phyloP scores from a whole-genome alignment of 2,797 vertebrate genomes.

The Anguilla marmorata region DNA sequence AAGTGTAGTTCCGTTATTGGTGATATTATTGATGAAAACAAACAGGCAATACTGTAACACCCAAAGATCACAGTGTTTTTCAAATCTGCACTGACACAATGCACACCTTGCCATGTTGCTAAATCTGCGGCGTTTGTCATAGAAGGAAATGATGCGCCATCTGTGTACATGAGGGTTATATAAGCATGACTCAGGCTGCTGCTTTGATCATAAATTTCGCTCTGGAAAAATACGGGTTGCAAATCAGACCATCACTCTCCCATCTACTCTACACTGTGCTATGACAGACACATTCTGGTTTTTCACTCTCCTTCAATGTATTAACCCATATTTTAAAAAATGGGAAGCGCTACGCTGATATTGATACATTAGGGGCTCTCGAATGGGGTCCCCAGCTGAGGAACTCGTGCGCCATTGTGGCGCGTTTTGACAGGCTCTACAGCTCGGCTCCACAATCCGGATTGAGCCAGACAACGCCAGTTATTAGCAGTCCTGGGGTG shows the following conservation, averaged over 20 bases:
- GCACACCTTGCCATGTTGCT: background rate
- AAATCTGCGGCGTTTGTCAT: background rate
- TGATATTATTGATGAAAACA: no score
- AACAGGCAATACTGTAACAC: no score
- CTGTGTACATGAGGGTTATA: slow-evolving; percentile 2
- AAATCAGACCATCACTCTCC: background rate
- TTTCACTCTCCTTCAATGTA: background rate
- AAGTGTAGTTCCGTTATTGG: no score
- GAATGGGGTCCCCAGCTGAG: no score
- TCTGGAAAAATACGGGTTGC: background rate
- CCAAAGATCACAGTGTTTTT: background rate
- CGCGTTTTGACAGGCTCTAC: no score
- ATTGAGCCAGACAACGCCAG: no score
- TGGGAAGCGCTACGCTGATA: background rate
- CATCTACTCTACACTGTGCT: background rate
- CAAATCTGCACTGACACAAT: background rate
- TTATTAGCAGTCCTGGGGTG: no score
- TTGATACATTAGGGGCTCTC: background rate
- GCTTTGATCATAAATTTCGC: background rate
- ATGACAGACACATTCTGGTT: background rate
- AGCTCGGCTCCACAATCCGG: no score
- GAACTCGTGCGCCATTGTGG: no score
- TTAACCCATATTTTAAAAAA: background rate
- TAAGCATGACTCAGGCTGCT: slow-evolving; percentile 1
- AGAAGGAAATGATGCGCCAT: background rate